These are phyloP conservation scores for Peromyscus attwateri DNA, from an alignment of 2,797 vertebrate genomes.

Conservation along the genomic window DNA sequence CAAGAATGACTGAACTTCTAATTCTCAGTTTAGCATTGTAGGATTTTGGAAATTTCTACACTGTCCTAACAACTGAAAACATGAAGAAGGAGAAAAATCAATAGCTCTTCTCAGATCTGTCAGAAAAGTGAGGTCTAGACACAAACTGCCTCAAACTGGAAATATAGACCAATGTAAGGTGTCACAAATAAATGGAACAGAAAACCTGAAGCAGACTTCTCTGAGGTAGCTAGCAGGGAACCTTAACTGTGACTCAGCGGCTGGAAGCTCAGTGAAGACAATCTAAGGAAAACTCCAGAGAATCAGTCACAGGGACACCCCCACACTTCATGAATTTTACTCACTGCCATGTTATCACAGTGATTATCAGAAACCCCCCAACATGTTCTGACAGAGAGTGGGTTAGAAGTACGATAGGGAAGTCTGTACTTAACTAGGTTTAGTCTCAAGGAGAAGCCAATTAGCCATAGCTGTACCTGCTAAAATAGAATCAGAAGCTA, in stretches of 20 bases:
- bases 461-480: neutral
- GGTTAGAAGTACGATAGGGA: neutral
- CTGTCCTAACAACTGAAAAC: neutral
- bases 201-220: neutral
- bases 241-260: neutral
- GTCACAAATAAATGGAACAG: neutral
- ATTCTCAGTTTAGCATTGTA: neutral
- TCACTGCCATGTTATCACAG: neutral
- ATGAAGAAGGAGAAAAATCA: neutral
- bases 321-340: neutral
- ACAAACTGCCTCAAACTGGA: neutral
- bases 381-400: neutral
- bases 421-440: neutral
- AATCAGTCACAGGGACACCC: fast-evolving
- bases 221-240: neutral
- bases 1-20: neutral
- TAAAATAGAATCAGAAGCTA: neutral
- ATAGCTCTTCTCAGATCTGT: neutral
- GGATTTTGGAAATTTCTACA: neutral
- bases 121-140: neutral
- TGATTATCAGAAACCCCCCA: neutral
- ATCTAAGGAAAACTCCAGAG: neutral
- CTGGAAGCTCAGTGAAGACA: neutral
- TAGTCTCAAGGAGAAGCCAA: neutral
- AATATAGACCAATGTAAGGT: neutral